A percentile compares a stretch with the other conserved stretches of the same genome.
Evolutionary conservation across 2,797 vertebrate genomes (phyloP).

Genomic region (Enteromius fasciolatus): DNA sequence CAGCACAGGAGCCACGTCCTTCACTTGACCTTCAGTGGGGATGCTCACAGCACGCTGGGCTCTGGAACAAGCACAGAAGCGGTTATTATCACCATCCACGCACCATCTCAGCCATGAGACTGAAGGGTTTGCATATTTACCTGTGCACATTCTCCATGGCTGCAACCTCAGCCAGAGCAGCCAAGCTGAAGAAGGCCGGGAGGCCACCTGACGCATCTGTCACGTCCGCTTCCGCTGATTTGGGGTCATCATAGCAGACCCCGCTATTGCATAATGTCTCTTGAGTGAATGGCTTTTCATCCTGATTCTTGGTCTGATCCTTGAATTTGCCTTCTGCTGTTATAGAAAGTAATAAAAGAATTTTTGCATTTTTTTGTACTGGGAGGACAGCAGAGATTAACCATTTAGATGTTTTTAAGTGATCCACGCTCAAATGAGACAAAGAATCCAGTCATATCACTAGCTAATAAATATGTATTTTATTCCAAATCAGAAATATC

Average conservation of each 20-base stretch:
- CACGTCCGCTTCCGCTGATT: slow-evolving; percentile 77
- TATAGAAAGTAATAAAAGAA: neutral
- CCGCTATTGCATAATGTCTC: slow-evolving; percentile 85
- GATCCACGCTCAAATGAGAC: neutral
- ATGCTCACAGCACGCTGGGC: slow-evolving; percentile 86
- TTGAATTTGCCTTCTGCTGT: slow-evolving; percentile 86
- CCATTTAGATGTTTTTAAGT: too few species aligned
- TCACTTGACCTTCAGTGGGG: slow-evolving; percentile 89
- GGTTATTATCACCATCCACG: neutral
- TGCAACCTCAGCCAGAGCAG: slow-evolving; percentile 96
- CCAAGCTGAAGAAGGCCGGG: slow-evolving; percentile 93
- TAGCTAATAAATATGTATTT: neutral
- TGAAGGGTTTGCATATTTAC: slow-evolving; percentile 65
- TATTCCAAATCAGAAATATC: neutral
- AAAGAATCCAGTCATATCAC: neutral
- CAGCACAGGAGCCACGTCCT: slow-evolving; percentile 92
- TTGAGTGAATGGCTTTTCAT: slow-evolving; percentile 83
- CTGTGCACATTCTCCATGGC: slow-evolving; percentile 99
- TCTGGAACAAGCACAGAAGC: slow-evolving; percentile 74
- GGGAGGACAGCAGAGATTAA: neutral
- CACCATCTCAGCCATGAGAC: neutral
- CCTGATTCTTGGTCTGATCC: slow-evolving; percentile 85
- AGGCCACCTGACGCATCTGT: slow-evolving; percentile 78
- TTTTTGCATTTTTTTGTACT: neutral
- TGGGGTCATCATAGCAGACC: slow-evolving; percentile 76